These are phyloP conservation scores for Geotrypetes seraphini DNA, from an alignment of 2,797 vertebrate species.

Conservation along the genomic window DNA sequence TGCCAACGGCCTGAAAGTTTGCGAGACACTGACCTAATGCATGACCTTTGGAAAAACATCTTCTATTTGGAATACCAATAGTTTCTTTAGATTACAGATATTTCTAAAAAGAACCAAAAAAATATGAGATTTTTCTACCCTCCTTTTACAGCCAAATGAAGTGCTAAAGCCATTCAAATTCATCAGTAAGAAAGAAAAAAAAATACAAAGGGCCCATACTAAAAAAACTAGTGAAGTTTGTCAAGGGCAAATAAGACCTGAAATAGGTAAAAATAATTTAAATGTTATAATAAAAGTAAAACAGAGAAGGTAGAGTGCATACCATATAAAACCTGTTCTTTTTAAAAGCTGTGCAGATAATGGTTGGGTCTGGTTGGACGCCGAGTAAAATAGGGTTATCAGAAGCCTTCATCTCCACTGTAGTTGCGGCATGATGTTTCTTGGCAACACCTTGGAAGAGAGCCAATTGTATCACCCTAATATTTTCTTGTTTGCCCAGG, in stretches of 20 bases:
- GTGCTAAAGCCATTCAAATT: too few species aligned
- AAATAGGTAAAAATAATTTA: background rate
- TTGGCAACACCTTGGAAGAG: conserved; percentile 90
- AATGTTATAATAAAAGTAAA: too few species aligned
- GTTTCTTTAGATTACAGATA: too few species aligned
- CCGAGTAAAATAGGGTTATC: conserved; percentile 90
- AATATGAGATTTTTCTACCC: too few species aligned
- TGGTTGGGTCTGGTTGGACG: conserved; percentile 77
- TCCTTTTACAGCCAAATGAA: too few species aligned
- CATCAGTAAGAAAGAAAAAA: too few species aligned
- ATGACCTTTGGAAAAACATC: too few species aligned
- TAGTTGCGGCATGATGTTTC: conserved; percentile 71
- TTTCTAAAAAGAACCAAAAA: too few species aligned
- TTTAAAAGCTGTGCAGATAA: conserved; percentile 93
- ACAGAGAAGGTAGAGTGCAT: too few species aligned
- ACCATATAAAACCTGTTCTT: conserved; percentile 98
- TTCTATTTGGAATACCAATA: too few species aligned
- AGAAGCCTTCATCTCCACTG: conserved; percentile 95
- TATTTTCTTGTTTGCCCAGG: conserved; percentile 93
- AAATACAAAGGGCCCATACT: background rate
- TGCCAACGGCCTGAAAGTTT: too few species aligned
- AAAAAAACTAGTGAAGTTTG: background rate
- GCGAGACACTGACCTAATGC: too few species aligned
- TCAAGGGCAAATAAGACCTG: background rate
- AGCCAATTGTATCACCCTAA: conserved; percentile 81